Percentiles rank a stretch among this genome's conserved stretches.
Conservation (phyloP, 2,113 vertebrate species). For the Ptilonorhynchus violaceus region DNA sequence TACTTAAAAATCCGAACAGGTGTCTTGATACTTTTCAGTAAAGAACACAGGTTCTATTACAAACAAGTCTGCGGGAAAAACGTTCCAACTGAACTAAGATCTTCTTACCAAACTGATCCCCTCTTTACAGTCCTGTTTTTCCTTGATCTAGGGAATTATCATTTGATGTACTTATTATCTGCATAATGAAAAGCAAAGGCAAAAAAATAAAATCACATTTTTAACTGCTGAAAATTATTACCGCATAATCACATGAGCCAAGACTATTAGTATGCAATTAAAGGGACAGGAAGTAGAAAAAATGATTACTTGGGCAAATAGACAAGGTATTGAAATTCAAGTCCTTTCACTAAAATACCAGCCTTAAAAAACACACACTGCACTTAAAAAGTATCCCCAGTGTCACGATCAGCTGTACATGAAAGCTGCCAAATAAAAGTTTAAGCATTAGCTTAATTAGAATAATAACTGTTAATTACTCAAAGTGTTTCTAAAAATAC, state of each 20-base stretch:
- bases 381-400: not conserved
- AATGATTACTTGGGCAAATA: not conserved
- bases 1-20: not conserved
- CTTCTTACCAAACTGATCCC: conserved; percentile 56
- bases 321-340: not conserved
- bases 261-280: not conserved
- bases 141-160: conserved; percentile 54
- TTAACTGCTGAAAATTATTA: conserved; percentile 7
- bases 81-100: conserved; percentile 29
- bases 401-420: not conserved
- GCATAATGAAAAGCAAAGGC: conserved; percentile 55
- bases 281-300: not conserved
- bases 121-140: conserved; percentile 56
- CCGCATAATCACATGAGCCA: not conserved
- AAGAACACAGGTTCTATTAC: not conserved
- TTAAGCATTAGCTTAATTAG: not conserved
- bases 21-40: not conserved
- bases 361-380: not conserved
- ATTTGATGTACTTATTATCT: conserved; percentile 54
- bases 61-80: not conserved
- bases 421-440: not conserved
- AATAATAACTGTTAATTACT: not conserved
- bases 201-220: conserved; percentile 8
- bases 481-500: not conserved
- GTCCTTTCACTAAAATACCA: not conserved